Evolutionary conservation across 2,113 vertebrate genomes (phyloP), one percentile per base, ranked within the genome.

Genomic region (Ploceus nigricollis): DNA sequence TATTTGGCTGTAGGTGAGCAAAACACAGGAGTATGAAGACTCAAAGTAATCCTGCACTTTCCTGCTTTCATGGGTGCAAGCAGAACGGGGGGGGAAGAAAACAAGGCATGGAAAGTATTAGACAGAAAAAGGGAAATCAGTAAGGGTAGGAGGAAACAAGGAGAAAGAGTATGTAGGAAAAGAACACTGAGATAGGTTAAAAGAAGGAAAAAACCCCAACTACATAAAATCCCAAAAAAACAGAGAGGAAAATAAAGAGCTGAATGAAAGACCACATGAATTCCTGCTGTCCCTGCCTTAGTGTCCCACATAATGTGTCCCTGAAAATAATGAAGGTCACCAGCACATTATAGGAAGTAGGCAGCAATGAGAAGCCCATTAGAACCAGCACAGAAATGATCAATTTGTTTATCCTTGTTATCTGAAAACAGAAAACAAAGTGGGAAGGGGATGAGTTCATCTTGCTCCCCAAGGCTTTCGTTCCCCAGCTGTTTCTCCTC

Each of bases 331-430:
- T 61, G 82, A 94, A 96, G 94, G 96, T 96, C 96, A 92, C 44
- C 18, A n/a, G 45, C 51, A 21, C 12, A 64, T 86, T 70, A 90
- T 3, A 47, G 54, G 73, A 81, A 68, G 88, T 60, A 58, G 79
- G 21, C 87, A 93, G 75, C 76, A 89, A 72, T 21, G 82, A 89
- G 87, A 21, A 83, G 82, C 79, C 51, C 92, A 69, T 89, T 57
- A 61, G 51, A 81, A 30, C 25, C 45, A 81, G 88, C 65, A 31
- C 40, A 81, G 70, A 71, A 93, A 90, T 53, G 83, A 97, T 96
- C 96, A 92, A 94, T 96, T 93, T 96, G 92, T 96, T 97, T 92
- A 95, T 86, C 90, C 82, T 94, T 75, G 85, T 93, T 95, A 95
- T 72, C 69, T 11, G 31, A 87, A 81, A 92, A 16, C 63, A 94